phyloP scores from a whole-genome alignment of 2,888 invertebrate genomes.

The Glaucopsyche alexis region DNA sequence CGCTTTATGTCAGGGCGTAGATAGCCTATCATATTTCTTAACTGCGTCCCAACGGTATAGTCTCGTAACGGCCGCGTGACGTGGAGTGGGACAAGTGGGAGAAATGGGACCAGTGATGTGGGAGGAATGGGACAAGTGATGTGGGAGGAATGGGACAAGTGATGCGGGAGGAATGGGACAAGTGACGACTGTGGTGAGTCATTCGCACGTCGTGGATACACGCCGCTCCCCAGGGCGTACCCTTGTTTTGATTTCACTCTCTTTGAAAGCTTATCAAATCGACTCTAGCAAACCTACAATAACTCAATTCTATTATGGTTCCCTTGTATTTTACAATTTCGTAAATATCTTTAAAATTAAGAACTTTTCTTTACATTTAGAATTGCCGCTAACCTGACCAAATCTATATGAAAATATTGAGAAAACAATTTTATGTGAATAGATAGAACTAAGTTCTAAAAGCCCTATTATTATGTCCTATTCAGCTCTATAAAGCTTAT shows the following conservation, averaged over 20 bases:
- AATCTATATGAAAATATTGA: neutral
- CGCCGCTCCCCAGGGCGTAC: neutral
- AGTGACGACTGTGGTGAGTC: neutral
- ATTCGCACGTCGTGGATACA: constrained; percentile 5
- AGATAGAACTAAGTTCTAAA: neutral
- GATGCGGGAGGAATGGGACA: neutral
- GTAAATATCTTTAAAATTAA: neutral
- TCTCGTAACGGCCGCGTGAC: constrained; percentile 32
- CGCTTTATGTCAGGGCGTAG: constrained; percentile 46
- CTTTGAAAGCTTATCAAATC: constrained; percentile 2
- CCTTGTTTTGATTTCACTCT: constrained; percentile 23
- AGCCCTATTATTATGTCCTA: constrained; percentile 2
- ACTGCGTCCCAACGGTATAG: constrained; percentile 35
- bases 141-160: neutral
- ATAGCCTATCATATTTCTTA: constrained; percentile 41
- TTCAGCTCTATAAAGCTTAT: constrained; percentile 23
- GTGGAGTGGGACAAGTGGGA: constrained; percentile 25
- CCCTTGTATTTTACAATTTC: neutral
- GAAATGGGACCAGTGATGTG: neutral
- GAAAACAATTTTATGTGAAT: neutral
- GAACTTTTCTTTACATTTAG: too few species aligned
- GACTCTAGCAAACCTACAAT: neutral
- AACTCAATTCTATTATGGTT: neutral
- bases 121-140: neutral
- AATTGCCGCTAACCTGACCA: neutral